phyloP scores from a whole-genome alignment of 2,888 invertebrate species.

The Hofmannophila pseudospretella region DNA sequence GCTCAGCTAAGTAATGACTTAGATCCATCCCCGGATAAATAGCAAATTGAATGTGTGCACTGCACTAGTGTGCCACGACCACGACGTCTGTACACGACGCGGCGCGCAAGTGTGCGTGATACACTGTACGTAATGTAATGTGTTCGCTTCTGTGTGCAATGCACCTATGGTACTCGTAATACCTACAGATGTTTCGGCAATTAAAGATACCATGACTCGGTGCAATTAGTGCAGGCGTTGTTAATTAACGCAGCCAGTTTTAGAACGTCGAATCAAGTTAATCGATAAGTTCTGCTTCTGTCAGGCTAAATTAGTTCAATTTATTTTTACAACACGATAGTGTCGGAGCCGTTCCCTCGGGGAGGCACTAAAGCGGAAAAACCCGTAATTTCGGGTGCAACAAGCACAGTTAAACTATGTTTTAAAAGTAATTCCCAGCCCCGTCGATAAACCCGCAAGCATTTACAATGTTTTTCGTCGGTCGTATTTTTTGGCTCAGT shows the following conservation, averaged over 20 bases:
- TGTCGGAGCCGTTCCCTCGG: slow-evolving; percentile 21
- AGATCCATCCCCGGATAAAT: slow-evolving; percentile 77
- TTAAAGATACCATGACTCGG: slow-evolving; percentile 7
- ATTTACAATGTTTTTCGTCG: slow-evolving; percentile 76
- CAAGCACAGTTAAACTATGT: slow-evolving; percentile 63
- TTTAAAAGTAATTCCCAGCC: slow-evolving; percentile 67
- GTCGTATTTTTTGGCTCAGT: slow-evolving; percentile 75
- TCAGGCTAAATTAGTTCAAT: slow-evolving; percentile 33
- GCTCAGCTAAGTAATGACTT: slow-evolving; percentile 77
- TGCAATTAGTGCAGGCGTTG: slow-evolving; percentile 10
- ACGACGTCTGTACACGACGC: slow-evolving; percentile 23
- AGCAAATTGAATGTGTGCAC: slow-evolving; percentile 75
- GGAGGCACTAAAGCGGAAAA: slow-evolving; percentile 39
- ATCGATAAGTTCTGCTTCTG: slow-evolving; percentile 27
- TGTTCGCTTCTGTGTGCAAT: slow-evolving; percentile 8
- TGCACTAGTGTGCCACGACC: slow-evolving; percentile 32
- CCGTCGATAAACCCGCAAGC: slow-evolving; percentile 63
- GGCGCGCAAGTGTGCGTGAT: slow-evolving; percentile 19
- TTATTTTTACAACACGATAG: slow-evolving; percentile 36
- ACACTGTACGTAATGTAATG: slow-evolving; percentile 16
- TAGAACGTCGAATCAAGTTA: slow-evolving; percentile 18
- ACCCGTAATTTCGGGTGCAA: slow-evolving; percentile 53
- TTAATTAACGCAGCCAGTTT: slow-evolving; percentile 1
- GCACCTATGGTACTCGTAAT: slow-evolving; percentile 7
- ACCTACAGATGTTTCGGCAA: slow-evolving; percentile 15